These are phyloP conservation scores for Chondrilla cf. caribensis DNA, from an alignment of 37 sponge, comb jelly and placozoan genomes.

Conservation along the genomic window DNA sequence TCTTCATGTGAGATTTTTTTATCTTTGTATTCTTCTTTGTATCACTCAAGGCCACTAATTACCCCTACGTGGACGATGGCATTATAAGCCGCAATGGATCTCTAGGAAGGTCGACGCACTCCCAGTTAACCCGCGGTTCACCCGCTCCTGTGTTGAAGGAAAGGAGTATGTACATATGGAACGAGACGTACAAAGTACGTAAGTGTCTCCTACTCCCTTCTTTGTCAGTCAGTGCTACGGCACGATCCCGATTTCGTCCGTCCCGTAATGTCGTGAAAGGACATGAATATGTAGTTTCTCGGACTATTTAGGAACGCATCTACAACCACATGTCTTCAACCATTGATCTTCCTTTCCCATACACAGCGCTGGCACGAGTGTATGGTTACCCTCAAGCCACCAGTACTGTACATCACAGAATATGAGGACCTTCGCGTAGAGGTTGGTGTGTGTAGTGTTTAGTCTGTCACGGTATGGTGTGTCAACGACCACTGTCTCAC, in stretches of 20 bases:
- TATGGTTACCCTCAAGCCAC: conserved; percentile 38
- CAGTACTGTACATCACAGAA: conserved; percentile 47
- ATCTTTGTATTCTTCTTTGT: background rate
- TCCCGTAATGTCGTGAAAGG: no score
- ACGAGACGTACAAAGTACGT: conserved; percentile 49
- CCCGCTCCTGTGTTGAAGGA: conserved; percentile 27
- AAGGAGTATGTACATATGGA: conserved; percentile 69
- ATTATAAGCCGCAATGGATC: background rate
- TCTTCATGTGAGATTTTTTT: no score
- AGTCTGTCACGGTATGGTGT: background rate
- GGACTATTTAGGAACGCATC: no score
- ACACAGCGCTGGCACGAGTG: conserved; percentile 77
- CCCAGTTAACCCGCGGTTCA: background rate
- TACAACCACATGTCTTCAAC: no score
- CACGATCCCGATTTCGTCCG: no score
- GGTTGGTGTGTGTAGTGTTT: conserved; percentile 35
- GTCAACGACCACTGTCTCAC: no score
- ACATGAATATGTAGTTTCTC: no score
- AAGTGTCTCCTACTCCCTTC: no score
- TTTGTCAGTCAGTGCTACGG: no score
- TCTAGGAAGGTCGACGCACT: background rate
- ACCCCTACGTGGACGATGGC: conserved; percentile 5
- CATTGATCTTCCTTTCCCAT: no score
- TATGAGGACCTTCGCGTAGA: conserved; percentile 62
- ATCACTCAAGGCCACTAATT: background rate